phyloP scores from a whole-genome alignment of 2,113 vertebrate genomes.

The Zosterops borbonicus region DNA sequence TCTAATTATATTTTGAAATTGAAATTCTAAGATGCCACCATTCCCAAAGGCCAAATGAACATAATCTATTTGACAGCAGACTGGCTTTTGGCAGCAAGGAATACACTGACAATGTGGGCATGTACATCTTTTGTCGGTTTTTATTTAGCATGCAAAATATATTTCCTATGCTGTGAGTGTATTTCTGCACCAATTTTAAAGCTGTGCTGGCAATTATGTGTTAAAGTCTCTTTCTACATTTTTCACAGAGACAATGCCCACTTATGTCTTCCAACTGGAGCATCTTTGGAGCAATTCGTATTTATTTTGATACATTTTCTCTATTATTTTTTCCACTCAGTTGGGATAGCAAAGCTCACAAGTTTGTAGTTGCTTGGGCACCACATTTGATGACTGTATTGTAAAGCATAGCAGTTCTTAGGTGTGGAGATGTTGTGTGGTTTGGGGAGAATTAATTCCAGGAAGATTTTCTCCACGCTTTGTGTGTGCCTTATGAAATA shows the following conservation, averaged over 20 bases:
- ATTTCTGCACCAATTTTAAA: background rate
- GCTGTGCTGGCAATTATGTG: background rate
- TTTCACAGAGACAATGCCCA: background rate
- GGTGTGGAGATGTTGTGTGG: rapidly evolving
- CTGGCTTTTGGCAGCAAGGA: slow-evolving; percentile 34
- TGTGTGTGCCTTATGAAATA: background rate
- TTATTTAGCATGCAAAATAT: slow-evolving; percentile 29
- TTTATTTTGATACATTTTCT: background rate
- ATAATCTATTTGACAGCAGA: slow-evolving; percentile 27
- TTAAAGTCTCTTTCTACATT: background rate
- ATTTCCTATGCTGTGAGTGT: background rate
- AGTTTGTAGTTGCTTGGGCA: background rate
- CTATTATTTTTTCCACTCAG: background rate
- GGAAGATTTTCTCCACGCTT: background rate
- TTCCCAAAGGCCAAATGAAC: slow-evolving; percentile 47
- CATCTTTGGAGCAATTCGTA: background rate
- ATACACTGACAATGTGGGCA: background rate
- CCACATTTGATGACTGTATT: background rate
- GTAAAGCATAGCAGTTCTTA: background rate
- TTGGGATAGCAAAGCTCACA: background rate
- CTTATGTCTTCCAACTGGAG: background rate
- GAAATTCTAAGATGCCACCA: background rate
- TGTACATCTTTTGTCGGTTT: slow-evolving; percentile 15
- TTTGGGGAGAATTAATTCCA: background rate
- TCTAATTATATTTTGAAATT: slow-evolving; percentile 40